Evolutionary conservation across 1,140 invertebrate species (phyloP).

Genomic region (Anthonomus grandis): DNA sequence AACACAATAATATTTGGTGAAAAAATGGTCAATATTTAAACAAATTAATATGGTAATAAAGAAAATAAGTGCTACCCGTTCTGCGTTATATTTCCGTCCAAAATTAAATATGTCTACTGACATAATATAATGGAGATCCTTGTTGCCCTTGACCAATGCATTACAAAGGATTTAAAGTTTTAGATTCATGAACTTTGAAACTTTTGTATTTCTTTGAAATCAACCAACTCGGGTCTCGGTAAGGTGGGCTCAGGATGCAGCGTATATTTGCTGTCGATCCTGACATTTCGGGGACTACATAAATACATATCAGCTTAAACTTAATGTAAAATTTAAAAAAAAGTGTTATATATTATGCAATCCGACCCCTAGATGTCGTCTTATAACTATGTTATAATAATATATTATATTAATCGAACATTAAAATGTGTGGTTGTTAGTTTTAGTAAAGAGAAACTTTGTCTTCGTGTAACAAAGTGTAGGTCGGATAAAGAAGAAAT

Average conservation of each 20-base stretch:
- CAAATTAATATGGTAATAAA: no score
- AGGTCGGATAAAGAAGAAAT: no score
- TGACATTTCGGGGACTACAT: slow-evolving; percentile 46
- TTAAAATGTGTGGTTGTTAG: slow-evolving; percentile 23
- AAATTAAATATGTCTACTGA: slow-evolving; percentile 34
- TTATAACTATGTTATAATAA: slow-evolving; percentile 43
- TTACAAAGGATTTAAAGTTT: no score
- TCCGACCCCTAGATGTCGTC: slow-evolving; percentile 50
- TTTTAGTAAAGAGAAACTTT: slow-evolving; percentile 11
- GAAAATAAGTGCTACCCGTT: no score
- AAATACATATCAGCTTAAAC: slow-evolving; percentile 51
- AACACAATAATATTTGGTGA: no score
- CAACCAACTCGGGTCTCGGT: slow-evolving; percentile 43
- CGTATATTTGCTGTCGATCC: slow-evolving; percentile 37
- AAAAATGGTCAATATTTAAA: no score
- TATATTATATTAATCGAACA: slow-evolving; percentile 22
- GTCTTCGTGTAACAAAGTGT: no score
- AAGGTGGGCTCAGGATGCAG: slow-evolving; percentile 46
- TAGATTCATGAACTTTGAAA: no score
- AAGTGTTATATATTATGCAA: slow-evolving; percentile 49
- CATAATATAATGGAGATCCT: no score
- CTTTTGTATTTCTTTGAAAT: no score
- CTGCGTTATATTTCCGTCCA: slow-evolving; percentile 50
- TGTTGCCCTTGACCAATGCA: no score
- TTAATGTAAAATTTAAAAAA: slow-evolving; percentile 40